These are phyloP conservation scores for Perodicticus potto DNA, from an alignment of 2,797 vertebrate species.

Conservation along the genomic window DNA sequence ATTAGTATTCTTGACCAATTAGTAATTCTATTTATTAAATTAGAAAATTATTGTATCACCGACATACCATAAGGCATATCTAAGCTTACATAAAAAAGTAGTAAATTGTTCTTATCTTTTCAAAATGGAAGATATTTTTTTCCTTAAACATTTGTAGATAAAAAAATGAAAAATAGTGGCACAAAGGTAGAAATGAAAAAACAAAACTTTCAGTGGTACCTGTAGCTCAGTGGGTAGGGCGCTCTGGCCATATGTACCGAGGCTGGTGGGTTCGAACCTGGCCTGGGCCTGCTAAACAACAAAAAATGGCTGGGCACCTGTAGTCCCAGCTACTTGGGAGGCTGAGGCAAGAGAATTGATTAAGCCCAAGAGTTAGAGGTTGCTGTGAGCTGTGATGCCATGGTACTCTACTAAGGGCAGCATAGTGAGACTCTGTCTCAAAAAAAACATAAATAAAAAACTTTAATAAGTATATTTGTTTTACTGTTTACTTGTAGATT, in stretches of 20 bases:
- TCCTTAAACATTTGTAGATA: not conserved
- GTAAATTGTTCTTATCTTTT: slow-evolving; percentile 30
- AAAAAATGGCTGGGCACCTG: too few relatives aligned
- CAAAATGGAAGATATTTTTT: slow-evolving; percentile 13
- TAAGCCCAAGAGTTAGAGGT: too few relatives aligned
- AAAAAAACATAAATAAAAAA: too few relatives aligned
- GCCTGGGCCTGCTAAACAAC: too few relatives aligned
- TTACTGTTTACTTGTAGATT: slow-evolving; percentile 34
- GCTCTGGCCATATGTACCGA: accelerated
- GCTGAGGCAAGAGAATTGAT: too few relatives aligned
- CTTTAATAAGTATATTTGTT: slow-evolving; percentile 3
- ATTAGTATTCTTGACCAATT: slow-evolving; percentile 14
- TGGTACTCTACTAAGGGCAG: too few relatives aligned
- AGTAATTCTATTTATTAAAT: not conserved
- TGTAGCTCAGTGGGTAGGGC: too few relatives aligned
- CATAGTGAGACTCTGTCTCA: too few relatives aligned
- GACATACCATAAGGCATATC: not conserved
- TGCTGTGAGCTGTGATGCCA: too few relatives aligned
- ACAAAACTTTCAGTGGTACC: not conserved
- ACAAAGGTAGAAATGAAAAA: not conserved
- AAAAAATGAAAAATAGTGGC: not conserved
- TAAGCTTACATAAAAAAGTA: not conserved
- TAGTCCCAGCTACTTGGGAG: too few relatives aligned
- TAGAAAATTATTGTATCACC: slow-evolving; percentile 3
- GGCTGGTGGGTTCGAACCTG: too few relatives aligned